Evolutionary conservation across 2,797 vertebrate species (phyloP).

Genomic region (Mycteria americana): DNA sequence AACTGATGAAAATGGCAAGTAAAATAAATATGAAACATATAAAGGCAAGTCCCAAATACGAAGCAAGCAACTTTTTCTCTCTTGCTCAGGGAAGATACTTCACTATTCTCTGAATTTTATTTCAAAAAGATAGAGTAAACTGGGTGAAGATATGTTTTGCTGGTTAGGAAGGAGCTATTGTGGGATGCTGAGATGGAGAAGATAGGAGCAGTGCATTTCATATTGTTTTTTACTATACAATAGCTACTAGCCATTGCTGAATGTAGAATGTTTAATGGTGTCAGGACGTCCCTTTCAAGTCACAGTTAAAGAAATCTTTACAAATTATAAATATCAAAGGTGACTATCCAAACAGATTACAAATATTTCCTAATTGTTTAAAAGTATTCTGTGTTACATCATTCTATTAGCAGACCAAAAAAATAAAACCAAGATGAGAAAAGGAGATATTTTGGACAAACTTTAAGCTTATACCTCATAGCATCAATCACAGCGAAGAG

Average conservation of each 20-base stretch:
- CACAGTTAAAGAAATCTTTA: neutral
- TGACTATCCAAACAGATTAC: neutral
- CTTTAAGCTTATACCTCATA: neutral
- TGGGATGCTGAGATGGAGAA: neutral
- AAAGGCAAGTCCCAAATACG: neutral
- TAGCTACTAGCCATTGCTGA: neutral
- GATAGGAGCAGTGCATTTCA: neutral
- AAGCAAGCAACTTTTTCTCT: neutral
- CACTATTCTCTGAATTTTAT: neutral
- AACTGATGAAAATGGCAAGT: neutral
- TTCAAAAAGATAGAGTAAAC: neutral
- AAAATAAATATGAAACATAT: neutral
- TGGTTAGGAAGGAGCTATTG: neutral
- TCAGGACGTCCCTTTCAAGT: neutral
- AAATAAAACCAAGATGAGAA: neutral
- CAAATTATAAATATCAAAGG: neutral
- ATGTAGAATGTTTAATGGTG: neutral
- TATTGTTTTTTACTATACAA: neutral
- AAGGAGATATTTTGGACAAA: constrained; percentile 6
- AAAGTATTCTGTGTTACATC: neutral
- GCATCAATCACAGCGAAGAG: constrained; percentile 36
- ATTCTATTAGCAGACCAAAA: neutral
- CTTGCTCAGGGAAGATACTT: neutral
- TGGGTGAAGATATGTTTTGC: neutral
- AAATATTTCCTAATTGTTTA: neutral